Evolutionary conservation across 2,888 invertebrate genomes (phyloP), one percentile per base, ranked within the genome.

Genomic region (Euclidia mi): DNA sequence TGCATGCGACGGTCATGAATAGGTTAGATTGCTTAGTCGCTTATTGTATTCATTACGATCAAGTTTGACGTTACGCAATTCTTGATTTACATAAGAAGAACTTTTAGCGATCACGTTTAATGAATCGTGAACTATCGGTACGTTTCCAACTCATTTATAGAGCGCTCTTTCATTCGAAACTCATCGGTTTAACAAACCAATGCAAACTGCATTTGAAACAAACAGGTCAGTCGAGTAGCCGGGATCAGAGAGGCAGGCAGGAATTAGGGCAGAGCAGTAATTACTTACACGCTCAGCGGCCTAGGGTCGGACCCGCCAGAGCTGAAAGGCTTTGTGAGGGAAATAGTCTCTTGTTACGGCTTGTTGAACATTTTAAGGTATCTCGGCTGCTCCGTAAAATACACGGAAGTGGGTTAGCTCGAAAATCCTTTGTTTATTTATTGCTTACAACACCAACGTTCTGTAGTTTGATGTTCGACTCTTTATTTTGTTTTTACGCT

Each of bases 251-350:
- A 73, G 69, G 73, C 72, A 78, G n/a, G 73, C 77, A 79, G 85
- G 85, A 90, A 90, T 87, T 89, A 78, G 91, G 88, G 85, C 90
- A 86, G 81, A 83, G 82, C 81, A 80, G 85, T 87, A 89, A 90
- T 90, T 89, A 90, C 87, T 88, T 84, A 85, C 85, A 87, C 83
- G 81, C 81, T 78, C 79, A 64, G 63, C 71, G 75, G 69, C 60
- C 68, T 71, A 72, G 78, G 84, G 84, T 75, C 77, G 72, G 73
- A 79, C 69, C 79, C 85, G 84, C 63, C 66, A 73, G 84, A 80
- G 81, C 84, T 87, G 85, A 90, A 89, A 85, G 80, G 84, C 87
- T 89, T 87, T 89, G 87, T 88, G 81, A 65, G 80, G 83, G 74
- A 84, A 87, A 84, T 78, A 76, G 73, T 73, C 76, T 78, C 64